Conservation (phyloP, 2,113 vertebrate genomes). For the Oncorhynchus gorbuscha region DNA sequence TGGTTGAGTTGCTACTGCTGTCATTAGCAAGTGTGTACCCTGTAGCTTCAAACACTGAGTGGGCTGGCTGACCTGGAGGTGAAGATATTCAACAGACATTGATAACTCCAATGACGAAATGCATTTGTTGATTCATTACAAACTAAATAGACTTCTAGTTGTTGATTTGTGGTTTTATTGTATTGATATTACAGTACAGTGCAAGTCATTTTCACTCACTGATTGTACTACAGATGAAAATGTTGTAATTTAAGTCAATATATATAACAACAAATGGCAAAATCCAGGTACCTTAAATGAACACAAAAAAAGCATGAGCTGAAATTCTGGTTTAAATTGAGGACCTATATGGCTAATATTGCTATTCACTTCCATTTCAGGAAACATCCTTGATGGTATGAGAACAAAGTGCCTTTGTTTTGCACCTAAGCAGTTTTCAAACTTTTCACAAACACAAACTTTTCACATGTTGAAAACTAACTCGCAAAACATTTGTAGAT, state of each 20-base stretch:
- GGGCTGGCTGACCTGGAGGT: not conserved
- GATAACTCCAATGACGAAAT: not conserved
- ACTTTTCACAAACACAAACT: no score
- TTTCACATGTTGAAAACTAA: not conserved
- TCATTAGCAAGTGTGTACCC: conserved; percentile 5
- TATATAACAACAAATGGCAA: not conserved
- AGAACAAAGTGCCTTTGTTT: conserved; percentile 12
- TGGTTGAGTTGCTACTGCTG: conserved; percentile 10
- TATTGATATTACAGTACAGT: no score
- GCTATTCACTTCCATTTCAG: conserved; percentile 18
- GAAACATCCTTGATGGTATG: conserved; percentile 33
- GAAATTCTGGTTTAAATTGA: conserved; percentile 6
- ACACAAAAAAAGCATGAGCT: no score
- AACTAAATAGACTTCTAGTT: no score
- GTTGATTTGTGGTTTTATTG: no score
- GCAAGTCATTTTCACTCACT: no score
- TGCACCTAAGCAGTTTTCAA: not conserved
- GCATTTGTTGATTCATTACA: not conserved
- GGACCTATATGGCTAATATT: not conserved
- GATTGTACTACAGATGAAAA: no score
- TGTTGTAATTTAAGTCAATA: no score
- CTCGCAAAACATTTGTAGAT: not conserved
- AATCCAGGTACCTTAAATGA: not conserved
- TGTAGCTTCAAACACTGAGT: not conserved
- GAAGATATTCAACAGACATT: not conserved